These are phyloP conservation scores for Acronicta leporina DNA, from an alignment of 2,888 invertebrate genomes.

Conservation along the genomic window DNA sequence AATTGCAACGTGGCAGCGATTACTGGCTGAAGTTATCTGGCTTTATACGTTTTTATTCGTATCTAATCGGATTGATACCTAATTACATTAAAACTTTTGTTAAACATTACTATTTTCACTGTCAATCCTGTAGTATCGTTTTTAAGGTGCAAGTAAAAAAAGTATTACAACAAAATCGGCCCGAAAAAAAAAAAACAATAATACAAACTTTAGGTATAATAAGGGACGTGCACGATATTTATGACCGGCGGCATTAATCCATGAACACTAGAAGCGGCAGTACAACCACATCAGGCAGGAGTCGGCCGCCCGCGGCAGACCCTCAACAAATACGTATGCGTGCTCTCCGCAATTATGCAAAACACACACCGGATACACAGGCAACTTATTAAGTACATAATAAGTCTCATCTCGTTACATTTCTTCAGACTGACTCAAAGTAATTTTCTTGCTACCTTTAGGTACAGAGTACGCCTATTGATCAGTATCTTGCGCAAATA, in stretches of 20 bases:
- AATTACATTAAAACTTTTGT: no score
- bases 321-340: conserved; percentile 66
- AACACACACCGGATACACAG: conserved; percentile 78
- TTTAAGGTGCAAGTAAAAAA: no score
- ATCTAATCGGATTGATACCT: no score
- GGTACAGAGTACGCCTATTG: conserved; percentile 51
- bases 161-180: neutral
- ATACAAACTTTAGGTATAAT: conserved; percentile 42
- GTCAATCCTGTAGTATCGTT: no score
- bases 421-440: conserved; percentile 56
- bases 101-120: no score
- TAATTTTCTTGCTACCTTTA: conserved; percentile 61
- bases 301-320: conserved; percentile 62
- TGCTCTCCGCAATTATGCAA: conserved; percentile 76
- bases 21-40: no score
- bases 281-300: conserved; percentile 41
- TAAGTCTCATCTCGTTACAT: conserved; percentile 72
- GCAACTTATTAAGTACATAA: conserved; percentile 74
- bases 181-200: conserved; percentile 15
- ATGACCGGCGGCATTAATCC: conserved; percentile 60
- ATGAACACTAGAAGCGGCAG: conserved; percentile 66
- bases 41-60: no score
- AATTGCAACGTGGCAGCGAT: no score
- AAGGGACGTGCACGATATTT: conserved; percentile 64
- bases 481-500: conserved; percentile 65